These are phyloP conservation scores for Aurelia sp. DNA, from an alignment of 30 jellyfish, hydroid and myxozoan genomes.

Conservation along the genomic window DNA sequence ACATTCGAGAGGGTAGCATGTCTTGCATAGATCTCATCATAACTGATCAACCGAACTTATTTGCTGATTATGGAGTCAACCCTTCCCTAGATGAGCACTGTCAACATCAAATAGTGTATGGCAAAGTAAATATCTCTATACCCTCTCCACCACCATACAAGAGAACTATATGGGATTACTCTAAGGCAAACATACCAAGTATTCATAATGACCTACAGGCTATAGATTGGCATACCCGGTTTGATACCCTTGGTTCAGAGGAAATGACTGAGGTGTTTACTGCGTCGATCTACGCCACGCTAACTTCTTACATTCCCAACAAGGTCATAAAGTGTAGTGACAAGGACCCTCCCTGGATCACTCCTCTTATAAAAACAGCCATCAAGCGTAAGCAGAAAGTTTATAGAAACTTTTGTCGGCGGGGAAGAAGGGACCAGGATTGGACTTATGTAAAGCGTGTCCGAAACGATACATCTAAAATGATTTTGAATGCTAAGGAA, in stretches of 20 bases:
- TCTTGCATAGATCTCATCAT: slow-evolving; percentile 22
- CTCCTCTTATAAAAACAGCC: background rate
- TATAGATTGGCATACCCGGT: slow-evolving; percentile 34
- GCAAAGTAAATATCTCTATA: slow-evolving; percentile 3
- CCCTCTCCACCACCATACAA: slow-evolving; percentile 21
- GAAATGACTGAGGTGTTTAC: slow-evolving; percentile 60
- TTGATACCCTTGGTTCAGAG: slow-evolving; percentile 35
- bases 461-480: slow-evolving; percentile 27
- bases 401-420: slow-evolving; percentile 38
- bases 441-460: slow-evolving; percentile 30
- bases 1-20: slow-evolving; percentile 7
- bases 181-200: background rate
- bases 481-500: slow-evolving; percentile 46
- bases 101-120: slow-evolving; percentile 26
- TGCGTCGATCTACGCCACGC: slow-evolving; percentile 11
- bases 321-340: slow-evolving; percentile 22
- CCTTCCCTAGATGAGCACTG: slow-evolving; percentile 28
- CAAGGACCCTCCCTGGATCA: slow-evolving; percentile 76
- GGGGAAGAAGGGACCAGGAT: slow-evolving; percentile 62
- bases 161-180: slow-evolving; percentile 12
- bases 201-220: slow-evolving; percentile 3
- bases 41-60: slow-evolving; percentile 15
- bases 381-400: slow-evolving; percentile 56
- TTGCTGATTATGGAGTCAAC: slow-evolving; percentile 2
- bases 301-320: slow-evolving; percentile 42